These are phyloP conservation scores for Lomographa bimaculata DNA, from an alignment of 2,888 invertebrate species.

Conservation along the genomic window DNA sequence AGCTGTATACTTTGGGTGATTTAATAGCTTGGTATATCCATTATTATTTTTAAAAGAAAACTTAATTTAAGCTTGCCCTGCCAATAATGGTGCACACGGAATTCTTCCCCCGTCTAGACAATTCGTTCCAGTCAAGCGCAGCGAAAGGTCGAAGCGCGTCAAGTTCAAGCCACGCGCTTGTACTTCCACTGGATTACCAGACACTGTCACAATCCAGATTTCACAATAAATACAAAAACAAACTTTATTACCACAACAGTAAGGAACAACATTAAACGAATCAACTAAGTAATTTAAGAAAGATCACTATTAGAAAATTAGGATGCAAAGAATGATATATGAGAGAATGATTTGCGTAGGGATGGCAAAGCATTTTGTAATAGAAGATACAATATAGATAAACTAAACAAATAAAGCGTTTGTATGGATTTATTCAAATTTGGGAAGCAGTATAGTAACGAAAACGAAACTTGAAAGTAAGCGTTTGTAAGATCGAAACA, in stretches of 20 bases:
- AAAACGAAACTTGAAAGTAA: too few species aligned
- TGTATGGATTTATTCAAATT: slow-evolving; percentile 10
- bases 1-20: too few species aligned
- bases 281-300: too few species aligned
- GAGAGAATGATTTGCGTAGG: slow-evolving; percentile 44
- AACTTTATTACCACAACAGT: background rate
- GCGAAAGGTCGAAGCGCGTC: slow-evolving; percentile 69
- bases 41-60: slow-evolving; percentile 9
- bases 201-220: slow-evolving; percentile 18
- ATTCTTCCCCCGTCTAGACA: slow-evolving; percentile 61
- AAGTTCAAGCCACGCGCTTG: slow-evolving; percentile 69
- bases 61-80: slow-evolving; percentile 30
- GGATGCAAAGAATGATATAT: slow-evolving; percentile 60
- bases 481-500: too few species aligned
- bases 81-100: slow-evolving; percentile 39
- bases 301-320: slow-evolving; percentile 50
- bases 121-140: slow-evolving; percentile 78
- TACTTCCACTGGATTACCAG: slow-evolving; percentile 54
- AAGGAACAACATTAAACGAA: too few species aligned
- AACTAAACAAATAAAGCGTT: slow-evolving; percentile 17
- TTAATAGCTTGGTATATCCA: too few species aligned
- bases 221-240: background rate
- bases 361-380: slow-evolving; percentile 26
- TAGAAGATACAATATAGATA: slow-evolving; percentile 18
- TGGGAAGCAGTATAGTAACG: too few species aligned